phyloP scores from a whole-genome alignment of 2,113 vertebrate species.

The Poecilia latipinna region DNA sequence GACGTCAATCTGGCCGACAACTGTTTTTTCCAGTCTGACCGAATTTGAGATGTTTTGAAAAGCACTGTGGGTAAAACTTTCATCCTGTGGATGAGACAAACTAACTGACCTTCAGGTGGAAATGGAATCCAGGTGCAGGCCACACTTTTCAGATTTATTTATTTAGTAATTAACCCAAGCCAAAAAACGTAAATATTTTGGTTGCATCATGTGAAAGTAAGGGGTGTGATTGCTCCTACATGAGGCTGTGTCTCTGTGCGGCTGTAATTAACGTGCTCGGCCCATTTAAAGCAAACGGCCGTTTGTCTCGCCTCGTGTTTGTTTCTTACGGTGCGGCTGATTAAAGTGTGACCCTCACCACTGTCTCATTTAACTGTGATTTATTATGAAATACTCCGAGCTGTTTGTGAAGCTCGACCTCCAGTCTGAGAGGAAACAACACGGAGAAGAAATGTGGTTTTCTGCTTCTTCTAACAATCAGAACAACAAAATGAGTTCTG shows the following conservation, averaged over 20 bases:
- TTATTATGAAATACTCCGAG: conserved; percentile 48
- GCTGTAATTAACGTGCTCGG: conserved; percentile 18
- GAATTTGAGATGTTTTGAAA: too few relatives aligned
- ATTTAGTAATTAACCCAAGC: not conserved
- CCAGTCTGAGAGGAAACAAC: conserved; percentile 42
- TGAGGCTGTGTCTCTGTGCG: too few relatives aligned
- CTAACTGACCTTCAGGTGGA: too few relatives aligned
- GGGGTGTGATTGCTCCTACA: too few relatives aligned
- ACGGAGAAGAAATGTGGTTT: conserved; percentile 32
- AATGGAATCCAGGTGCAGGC: not conserved
- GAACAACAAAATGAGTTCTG: conserved; percentile 63
- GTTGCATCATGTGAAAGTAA: too few relatives aligned
- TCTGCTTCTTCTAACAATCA: conserved; percentile 49
- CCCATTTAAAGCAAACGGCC: conserved; percentile 33
- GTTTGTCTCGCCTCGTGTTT: conserved; percentile 33
- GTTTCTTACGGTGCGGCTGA: conserved; percentile 38
- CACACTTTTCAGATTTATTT: not conserved
- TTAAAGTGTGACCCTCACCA: conserved; percentile 52
- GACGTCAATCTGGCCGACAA: too few relatives aligned
- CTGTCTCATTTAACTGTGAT: conserved; percentile 45
- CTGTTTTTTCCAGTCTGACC: too few relatives aligned
- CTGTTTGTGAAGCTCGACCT: conserved; percentile 43
- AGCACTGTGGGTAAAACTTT: too few relatives aligned
- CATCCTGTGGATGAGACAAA: too few relatives aligned
- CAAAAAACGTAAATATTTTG: too few relatives aligned